phyloP scores from a whole-genome alignment of 2,113 vertebrate species.

The Morone chrysops region DNA sequence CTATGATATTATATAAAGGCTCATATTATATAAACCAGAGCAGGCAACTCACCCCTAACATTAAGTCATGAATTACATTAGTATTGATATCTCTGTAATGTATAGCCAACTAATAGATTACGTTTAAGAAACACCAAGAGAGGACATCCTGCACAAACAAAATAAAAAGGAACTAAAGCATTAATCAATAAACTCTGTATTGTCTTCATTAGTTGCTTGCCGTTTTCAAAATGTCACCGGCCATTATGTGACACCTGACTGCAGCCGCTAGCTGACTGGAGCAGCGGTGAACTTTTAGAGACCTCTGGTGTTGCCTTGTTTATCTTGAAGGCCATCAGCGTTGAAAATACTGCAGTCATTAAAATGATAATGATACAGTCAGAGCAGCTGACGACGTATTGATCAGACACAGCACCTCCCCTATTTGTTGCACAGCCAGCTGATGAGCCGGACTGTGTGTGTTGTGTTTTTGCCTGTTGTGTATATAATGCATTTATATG shows the following conservation, averaged over 20 bases:
- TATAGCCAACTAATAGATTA: background rate
- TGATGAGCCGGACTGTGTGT: slow-evolving; percentile 24
- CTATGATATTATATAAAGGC: slow-evolving; percentile 18
- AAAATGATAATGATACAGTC: slow-evolving; percentile 78
- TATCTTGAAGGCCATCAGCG: slow-evolving; percentile 53
- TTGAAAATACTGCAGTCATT: slow-evolving; percentile 78
- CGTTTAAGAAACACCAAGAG: background rate
- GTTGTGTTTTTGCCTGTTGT: slow-evolving; percentile 11
- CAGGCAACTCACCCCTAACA: background rate
- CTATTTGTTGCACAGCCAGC: slow-evolving; percentile 8
- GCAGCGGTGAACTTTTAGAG: slow-evolving; percentile 59
- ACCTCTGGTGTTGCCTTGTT: slow-evolving; percentile 44
- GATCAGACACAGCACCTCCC: slow-evolving; percentile 55
- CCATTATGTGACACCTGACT: slow-evolving; percentile 38
- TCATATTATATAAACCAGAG: slow-evolving; percentile 26
- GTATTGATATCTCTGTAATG: background rate
- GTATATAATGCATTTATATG: slow-evolving; percentile 17
- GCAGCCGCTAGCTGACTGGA: background rate
- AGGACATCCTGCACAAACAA: background rate
- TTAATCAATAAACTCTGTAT: slow-evolving; percentile 38
- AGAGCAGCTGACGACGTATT: slow-evolving; percentile 65
- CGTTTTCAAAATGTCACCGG: slow-evolving; percentile 60
- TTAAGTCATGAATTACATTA: background rate
- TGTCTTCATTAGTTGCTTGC: slow-evolving; percentile 24
- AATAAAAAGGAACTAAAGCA: slow-evolving; percentile 21